phyloP scores from a whole-genome alignment of 92 coral and sea anemone species.

The Umimayanthus kanabou region DNA sequence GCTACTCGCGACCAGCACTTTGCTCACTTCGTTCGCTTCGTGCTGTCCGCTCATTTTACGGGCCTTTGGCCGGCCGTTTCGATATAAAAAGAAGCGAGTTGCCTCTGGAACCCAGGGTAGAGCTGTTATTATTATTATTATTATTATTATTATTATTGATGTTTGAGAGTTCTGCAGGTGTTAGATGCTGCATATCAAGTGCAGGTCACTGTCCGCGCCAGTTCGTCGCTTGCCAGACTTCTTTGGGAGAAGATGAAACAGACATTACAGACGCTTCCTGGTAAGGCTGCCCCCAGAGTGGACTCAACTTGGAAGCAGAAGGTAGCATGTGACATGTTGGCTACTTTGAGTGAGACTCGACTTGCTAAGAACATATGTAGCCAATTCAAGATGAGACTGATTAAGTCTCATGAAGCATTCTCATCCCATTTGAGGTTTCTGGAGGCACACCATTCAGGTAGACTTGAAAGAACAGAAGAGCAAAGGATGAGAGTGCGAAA shows the following conservation, averaged over 20 bases:
- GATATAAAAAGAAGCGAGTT: too few species aligned
- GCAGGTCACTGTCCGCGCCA: constrained; percentile 91
- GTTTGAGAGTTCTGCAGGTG: constrained; percentile 56
- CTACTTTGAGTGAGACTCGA: constrained; percentile 92
- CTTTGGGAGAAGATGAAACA: constrained; percentile 99
- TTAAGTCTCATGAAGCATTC: constrained; percentile 93
- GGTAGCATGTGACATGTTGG: constrained; percentile 91
- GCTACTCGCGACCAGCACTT: too few species aligned
- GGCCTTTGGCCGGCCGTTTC: too few species aligned
- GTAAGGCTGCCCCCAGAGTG: constrained; percentile 91
- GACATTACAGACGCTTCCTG: constrained; percentile 88
- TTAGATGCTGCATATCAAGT: constrained; percentile 96
- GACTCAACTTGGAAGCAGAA: constrained; percentile 89
- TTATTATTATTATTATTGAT: not conserved
- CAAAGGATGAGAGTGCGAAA: constrained; percentile 90
- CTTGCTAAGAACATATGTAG: constrained; percentile 92
- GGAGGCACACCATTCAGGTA: constrained; percentile 87
- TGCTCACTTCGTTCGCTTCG: too few species aligned
- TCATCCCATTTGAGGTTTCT: constrained; percentile 76
- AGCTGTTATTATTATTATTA: too few species aligned
- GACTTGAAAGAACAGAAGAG: constrained; percentile 92
- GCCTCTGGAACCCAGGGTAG: too few species aligned
- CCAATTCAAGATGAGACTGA: constrained; percentile 88
- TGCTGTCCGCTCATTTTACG: too few species aligned
- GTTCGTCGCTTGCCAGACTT: constrained; percentile 94